Conservation (phyloP, 64 coral and sea anemone genomes). For the Astreopora myriophthalma region DNA sequence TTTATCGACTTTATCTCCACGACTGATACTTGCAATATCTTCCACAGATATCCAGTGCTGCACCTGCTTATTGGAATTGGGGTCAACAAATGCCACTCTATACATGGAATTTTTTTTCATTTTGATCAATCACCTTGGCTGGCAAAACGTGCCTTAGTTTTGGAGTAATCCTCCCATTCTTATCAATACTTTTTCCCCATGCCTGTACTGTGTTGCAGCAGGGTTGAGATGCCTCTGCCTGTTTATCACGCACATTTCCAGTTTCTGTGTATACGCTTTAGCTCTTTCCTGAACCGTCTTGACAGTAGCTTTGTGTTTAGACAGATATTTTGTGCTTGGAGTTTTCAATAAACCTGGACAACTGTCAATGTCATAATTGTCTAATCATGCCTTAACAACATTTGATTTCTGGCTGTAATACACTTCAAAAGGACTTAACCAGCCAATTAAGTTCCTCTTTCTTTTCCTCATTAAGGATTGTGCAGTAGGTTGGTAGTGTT, state of each 20-base stretch:
- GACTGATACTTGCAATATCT: no score
- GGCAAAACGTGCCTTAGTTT: conserved; percentile 19
- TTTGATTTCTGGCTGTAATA: not conserved
- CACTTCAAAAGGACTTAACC: not conserved
- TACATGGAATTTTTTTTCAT: conserved; percentile 15
- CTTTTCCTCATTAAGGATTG: not conserved
- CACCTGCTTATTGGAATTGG: not conserved
- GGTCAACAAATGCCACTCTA: conserved; percentile 18
- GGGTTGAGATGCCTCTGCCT: not conserved
- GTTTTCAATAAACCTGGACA: no score
- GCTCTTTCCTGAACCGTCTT: not conserved
- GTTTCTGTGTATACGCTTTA: not conserved
- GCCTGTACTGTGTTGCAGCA: not conserved
- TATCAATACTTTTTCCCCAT: conserved; percentile 19
- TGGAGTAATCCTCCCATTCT: not conserved
- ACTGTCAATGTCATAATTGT: no score
- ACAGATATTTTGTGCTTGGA: no score
- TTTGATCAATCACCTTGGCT: conserved; percentile 5
- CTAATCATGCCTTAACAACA: no score
- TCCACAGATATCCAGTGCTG: conserved; percentile 2
- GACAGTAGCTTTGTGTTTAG: not conserved
- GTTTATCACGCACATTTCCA: not conserved
- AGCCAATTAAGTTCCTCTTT: not conserved
- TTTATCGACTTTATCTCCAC: no score
- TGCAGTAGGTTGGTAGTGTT: no score